Conservation (phyloP, 2,888 invertebrate species). For the Heliconius aoede region DNA sequence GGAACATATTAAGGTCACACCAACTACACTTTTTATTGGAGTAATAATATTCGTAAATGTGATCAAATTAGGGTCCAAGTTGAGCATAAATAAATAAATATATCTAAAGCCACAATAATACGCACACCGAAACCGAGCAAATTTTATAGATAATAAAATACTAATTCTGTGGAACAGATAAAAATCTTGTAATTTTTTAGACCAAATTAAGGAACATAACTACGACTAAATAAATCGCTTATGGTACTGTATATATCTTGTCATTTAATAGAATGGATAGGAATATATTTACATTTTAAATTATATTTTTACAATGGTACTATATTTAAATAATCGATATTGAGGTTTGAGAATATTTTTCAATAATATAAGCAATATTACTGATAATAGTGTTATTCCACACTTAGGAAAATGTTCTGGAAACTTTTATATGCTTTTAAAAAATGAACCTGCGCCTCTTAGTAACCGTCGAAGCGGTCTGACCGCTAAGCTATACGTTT, state of each 20-base stretch:
- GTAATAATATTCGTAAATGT: constrained; percentile 1
- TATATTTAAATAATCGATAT: too few species aligned
- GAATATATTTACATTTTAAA: not conserved
- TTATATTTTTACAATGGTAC: too few species aligned
- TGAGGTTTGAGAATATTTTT: too few species aligned
- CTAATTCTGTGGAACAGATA: not conserved
- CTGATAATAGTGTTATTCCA: too few species aligned
- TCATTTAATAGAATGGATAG: not conserved
- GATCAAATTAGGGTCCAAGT: not conserved
- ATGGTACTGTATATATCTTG: not conserved
- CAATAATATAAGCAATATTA: too few species aligned
- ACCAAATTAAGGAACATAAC: constrained; percentile 1
- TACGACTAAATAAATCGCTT: not conserved
- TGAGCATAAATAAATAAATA: constrained; percentile 22
- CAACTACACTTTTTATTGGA: not conserved
- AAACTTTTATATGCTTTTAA: too few species aligned
- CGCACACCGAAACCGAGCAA: constrained; percentile 34
- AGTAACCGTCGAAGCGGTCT: too few species aligned
- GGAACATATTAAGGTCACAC: not conserved
- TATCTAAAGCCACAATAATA: constrained; percentile 34
- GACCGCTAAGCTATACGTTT: too few species aligned
- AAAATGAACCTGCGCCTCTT: too few species aligned
- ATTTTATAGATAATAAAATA: constrained; percentile 28
- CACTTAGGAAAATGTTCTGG: too few species aligned
- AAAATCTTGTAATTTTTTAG: too few species aligned